Evolutionary conservation across 2,888 invertebrate genomes (phyloP).

Genomic region (Dinocampus coccinellae): DNA sequence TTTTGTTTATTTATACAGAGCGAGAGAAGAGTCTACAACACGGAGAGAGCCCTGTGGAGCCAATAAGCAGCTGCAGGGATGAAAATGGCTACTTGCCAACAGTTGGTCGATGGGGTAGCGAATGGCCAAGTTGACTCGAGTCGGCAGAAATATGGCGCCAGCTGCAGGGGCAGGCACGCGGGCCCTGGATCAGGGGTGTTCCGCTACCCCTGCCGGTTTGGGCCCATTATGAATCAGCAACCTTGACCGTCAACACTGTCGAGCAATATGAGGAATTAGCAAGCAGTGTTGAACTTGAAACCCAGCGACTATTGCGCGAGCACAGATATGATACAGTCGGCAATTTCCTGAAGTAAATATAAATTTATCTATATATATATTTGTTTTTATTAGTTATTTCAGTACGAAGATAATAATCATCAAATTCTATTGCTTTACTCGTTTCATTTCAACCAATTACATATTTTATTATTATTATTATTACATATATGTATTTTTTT

Average conservation of each 20-base stretch:
- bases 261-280: slow-evolving; percentile 84
- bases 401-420: neutral
- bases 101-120: slow-evolving; percentile 92
- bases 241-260: slow-evolving; percentile 71
- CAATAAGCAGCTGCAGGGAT: slow-evolving; percentile 72
- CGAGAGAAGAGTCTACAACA: slow-evolving; percentile 69
- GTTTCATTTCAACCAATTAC: too few relatives aligned
- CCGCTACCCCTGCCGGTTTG: slow-evolving; percentile 84
- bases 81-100: slow-evolving; percentile 79
- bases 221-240: slow-evolving; percentile 72
- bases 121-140: slow-evolving; percentile 99
- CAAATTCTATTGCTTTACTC: too few relatives aligned
- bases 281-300: slow-evolving; percentile 82
- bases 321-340: slow-evolving; percentile 92
- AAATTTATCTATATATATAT: neutral
- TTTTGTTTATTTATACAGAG: slow-evolving; percentile 53
- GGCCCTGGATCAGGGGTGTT: slow-evolving; percentile 77
- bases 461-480: too few relatives aligned
- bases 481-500: neutral
- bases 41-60: slow-evolving; percentile 71
- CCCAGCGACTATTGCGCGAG: slow-evolving; percentile 84
- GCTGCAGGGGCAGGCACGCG: slow-evolving; percentile 68
- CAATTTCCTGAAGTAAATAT: slow-evolving; percentile 78
- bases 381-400: too few relatives aligned
- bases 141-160: slow-evolving; percentile 72